phyloP scores from a whole-genome alignment of 2,888 invertebrate genomes.

The Eupithecia vulgata region DNA sequence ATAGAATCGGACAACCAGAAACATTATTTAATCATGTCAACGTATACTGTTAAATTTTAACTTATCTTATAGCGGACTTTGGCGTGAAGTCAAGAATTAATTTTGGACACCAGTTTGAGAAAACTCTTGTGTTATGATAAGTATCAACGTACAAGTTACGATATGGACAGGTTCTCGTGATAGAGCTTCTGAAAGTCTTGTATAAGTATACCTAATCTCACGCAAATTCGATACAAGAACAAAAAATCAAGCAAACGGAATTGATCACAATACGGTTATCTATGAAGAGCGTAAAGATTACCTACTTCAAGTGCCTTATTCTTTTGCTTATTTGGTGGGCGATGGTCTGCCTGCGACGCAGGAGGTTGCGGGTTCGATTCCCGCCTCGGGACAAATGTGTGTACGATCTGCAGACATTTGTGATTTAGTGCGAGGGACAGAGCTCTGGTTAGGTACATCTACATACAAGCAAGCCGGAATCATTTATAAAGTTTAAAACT shows the following conservation, averaged over 20 bases:
- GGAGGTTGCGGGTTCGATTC: too few species aligned
- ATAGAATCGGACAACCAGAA: too few species aligned
- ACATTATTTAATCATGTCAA: too few species aligned
- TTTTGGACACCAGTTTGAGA: neutral
- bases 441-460: too few species aligned
- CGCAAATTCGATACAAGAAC: constrained; percentile 32
- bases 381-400: too few species aligned
- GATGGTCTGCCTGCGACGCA: too few species aligned
- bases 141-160: neutral
- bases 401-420: too few species aligned
- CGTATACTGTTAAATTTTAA: neutral
- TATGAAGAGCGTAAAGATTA: neutral
- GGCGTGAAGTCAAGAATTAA: too few species aligned
- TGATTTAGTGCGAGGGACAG: too few species aligned
- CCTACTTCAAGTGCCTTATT: neutral
- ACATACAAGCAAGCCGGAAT: too few species aligned
- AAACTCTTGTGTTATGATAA: neutral
- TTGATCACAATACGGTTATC: constrained; percentile 30
- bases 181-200: constrained; percentile 8
- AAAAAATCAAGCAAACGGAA: constrained; percentile 30
- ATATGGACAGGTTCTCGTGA: neutral
- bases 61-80: neutral
- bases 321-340: neutral
- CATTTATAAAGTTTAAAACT: too few species aligned
- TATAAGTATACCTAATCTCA: constrained; percentile 28